Evolutionary conservation across 2,797 vertebrate genomes (phyloP).

Genomic region (Poliocrania exsul): DNA sequence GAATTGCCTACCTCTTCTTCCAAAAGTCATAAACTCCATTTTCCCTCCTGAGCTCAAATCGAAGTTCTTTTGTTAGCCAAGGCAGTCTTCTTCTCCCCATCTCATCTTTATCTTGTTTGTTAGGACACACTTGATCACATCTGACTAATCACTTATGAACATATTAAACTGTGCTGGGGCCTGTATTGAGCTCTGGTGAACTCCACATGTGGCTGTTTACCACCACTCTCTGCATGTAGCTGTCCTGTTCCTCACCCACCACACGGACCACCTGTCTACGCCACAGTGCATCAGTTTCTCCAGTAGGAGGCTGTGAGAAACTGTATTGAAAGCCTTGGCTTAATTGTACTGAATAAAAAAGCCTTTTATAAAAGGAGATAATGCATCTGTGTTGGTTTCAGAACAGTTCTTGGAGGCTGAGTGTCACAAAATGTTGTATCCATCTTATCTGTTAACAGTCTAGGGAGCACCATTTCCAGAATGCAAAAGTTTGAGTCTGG

Average conservation of each 20-base stretch:
- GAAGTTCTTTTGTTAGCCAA: background rate
- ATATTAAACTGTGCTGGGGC: background rate
- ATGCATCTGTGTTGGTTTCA: slow-evolving; percentile 55
- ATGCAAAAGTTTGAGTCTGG: slow-evolving; percentile 66
- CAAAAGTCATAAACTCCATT: background rate
- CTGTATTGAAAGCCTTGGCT: background rate
- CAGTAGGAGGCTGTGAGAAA: background rate
- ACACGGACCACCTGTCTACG: background rate
- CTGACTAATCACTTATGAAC: rapidly evolving
- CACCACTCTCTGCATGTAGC: rapidly evolving
- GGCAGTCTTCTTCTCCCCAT: rapidly evolving
- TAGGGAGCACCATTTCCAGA: slow-evolving; percentile 64
- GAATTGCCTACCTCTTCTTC: background rate
- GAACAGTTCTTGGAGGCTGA: slow-evolving; percentile 35
- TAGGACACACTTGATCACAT: background rate
- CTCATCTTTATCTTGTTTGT: background rate
- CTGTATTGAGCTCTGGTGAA: background rate
- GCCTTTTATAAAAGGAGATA: slow-evolving; percentile 57
- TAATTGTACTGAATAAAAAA: slow-evolving; percentile 39
- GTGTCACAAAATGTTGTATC: slow-evolving; percentile 53
- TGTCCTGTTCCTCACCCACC: background rate
- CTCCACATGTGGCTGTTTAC: rapidly evolving
- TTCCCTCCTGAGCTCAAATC: background rate
- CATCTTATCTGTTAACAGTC: slow-evolving; percentile 71
- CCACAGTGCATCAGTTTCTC: background rate